Evolutionary conservation across 2,797 vertebrate genomes (phyloP), one percentile per base, ranked within the genome.

Genomic region (Clarias platycephalus): DNA sequence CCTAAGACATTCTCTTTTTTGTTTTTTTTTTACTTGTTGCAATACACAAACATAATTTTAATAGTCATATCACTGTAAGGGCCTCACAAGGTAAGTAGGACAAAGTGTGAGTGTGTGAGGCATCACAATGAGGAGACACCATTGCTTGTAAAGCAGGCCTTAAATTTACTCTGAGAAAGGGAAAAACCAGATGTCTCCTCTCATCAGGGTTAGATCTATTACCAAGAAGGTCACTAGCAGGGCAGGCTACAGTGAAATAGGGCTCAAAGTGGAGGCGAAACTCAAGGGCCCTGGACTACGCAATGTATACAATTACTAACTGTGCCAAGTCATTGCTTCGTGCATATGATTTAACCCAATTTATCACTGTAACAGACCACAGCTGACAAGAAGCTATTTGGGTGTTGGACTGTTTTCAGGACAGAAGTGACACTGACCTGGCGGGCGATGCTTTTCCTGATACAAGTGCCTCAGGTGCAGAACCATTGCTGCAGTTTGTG

Each of bases 371-470:
- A 28, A 80, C 64, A 53, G 62, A 80, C 16, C 40, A 66, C 62
- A 80, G 40, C 62, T 80, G 62, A 80, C 77, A 79, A 63, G 77
- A 63, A 28, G 24, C 53, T 49, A 80, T 80, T 66, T 66, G n/a
- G 44, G 78, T 34, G 40, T 26, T 80, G 78, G 62, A 53, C 26
- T 26, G 22, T 53, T 66, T 80, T 53, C n/a, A 31, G 44, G n/a
- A 66, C 16, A 49, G 8, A 40, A 28, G n/a, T 49, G 58, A 64
- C 60, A 18, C 78, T 64, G 77, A 80, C 18, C 60, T 66, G 60
- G 62, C 20, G 28, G n/a, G 26, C 16, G 0, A 15, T 53, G 40
- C 18, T 28, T 55, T 63, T 53, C 15, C 1, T 53, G 16, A 6
- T 63, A 79, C 37, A 79, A 79, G 34, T 63, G 60, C 63, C 12